Base-by-base conservation (phyloP, 2,113 vertebrate species). In the Callocephalon fimbriatum region DNA sequence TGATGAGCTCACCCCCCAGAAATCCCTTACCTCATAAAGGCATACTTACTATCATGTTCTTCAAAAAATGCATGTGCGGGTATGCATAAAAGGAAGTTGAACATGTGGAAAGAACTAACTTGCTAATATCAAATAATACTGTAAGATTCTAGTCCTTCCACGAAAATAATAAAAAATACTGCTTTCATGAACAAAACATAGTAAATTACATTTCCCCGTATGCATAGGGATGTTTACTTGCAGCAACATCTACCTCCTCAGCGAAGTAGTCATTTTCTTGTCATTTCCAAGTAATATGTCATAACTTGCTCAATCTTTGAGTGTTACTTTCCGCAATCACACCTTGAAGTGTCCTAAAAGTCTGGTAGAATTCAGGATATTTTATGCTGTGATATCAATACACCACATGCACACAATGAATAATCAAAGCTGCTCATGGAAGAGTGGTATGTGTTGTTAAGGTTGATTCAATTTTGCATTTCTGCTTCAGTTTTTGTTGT, bases 331-430 rank as follows among this genome's bases (percentile, higher is more conserved):
- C 90, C 37, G 79, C 90, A 93, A 88, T 88, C 70, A 88, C 54
- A 92, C 74, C 62, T 92, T 83, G 45, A 96, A 93, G 53, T 66
- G 58, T 45, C 84, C 92, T 96, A 79, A 68, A 94, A 97, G 75
- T 72, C 87, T 87, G 35, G 15, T 8, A 77, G 62, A 79, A 96
- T 81, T 61, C 37, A 83, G 82, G 93, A 72, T 91, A 80, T 72
- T 87, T 91, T 88, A 53, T 72, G 29, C 35, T 71, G 73, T 68
- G 54, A n/a, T 80, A 89, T 51, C 78, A 90, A 82, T 65, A 88
- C 37, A 73, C 16, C 38, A 56, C 40, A 87, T 26, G 59, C 71
- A 92, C 81, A 73, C 67, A 88, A 47, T 13, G 65, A 87, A 85
- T 63, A 95, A 96, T 45, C 72, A 62, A 54, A 90, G 42, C 44